A percentile compares a stretch with the other conserved stretches of the same genome.
Conservation (phyloP, 2,888 invertebrate species). For the Caenorhabditis becei region DNA sequence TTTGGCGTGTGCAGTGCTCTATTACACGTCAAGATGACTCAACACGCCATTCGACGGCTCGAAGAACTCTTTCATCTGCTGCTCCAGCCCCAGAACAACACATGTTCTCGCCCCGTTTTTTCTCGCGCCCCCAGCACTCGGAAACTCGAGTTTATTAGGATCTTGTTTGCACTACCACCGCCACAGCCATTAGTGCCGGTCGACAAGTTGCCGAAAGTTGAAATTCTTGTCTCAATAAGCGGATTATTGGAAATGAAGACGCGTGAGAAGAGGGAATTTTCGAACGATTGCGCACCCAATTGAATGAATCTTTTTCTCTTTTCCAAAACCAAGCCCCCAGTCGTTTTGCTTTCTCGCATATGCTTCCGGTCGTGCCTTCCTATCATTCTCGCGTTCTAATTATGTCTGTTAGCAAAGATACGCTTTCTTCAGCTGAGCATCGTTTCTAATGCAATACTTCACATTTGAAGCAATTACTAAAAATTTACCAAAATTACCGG, state of each 20-base stretch:
- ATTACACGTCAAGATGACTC: constrained; percentile 53
- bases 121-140: constrained; percentile 18
- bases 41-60: constrained; percentile 14
- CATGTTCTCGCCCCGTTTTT: constrained; percentile 39
- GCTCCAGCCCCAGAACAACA: constrained; percentile 47
- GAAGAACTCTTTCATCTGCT: constrained; percentile 31
- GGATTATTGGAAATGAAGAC: constrained; percentile 60
- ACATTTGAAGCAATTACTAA: constrained; percentile 55
- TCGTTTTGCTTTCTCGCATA: constrained; percentile 11
- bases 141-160: constrained; percentile 35
- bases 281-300: constrained; percentile 42
- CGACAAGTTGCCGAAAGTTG: constrained; percentile 58
- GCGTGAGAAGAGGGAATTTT: constrained; percentile 29
- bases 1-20: constrained; percentile 24
- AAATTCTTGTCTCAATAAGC: constrained; percentile 54
- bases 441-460: constrained; percentile 50
- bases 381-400: constrained; percentile 16
- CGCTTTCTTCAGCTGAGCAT: constrained; percentile 35
- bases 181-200: constrained; percentile 43
- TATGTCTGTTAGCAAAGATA: constrained; percentile 14
- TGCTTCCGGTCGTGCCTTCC: constrained; percentile 36
- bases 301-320: constrained; percentile 9
- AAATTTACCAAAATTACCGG: constrained; percentile 48
- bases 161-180: constrained; percentile 54
- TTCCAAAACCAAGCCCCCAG: constrained; percentile 8